These are phyloP conservation scores for Calvadosia cruxmelitensis DNA, from an alignment of 30 jellyfish, hydroid and myxozoan species.

Conservation along the genomic window DNA sequence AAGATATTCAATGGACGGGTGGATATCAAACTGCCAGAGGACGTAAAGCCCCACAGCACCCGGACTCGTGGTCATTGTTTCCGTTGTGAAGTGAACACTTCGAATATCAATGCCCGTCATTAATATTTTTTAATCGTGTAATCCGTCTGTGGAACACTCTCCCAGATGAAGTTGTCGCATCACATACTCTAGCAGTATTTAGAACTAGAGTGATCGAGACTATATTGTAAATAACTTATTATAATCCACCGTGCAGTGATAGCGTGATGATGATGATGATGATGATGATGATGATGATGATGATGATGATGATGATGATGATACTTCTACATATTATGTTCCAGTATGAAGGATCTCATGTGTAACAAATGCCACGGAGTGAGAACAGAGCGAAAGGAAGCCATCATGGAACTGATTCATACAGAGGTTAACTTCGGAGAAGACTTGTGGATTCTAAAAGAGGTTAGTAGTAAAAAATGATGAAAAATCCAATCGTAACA, in stretches of 20 bases:
- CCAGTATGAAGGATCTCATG: background rate
- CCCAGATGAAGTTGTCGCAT: no score
- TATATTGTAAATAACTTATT: no score
- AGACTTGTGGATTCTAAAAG: conserved; percentile 68
- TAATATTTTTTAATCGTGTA: no score
- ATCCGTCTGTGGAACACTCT: no score
- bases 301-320: background rate
- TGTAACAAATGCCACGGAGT: conserved; percentile 42
- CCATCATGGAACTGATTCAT: conserved; percentile 74
- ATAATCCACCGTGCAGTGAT: no score
- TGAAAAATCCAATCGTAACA: no score
- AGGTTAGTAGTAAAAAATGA: conserved; percentile 29
- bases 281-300: conserved; percentile 2
- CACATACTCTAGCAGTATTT: no score
- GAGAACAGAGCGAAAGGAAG: conserved; percentile 78
- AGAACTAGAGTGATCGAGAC: no score
- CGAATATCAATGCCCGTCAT: no score
- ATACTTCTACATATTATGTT: background rate
- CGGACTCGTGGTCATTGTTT: no score
- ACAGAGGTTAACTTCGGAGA: conserved; percentile 79
- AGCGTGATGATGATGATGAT: background rate
- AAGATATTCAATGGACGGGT: background rate
- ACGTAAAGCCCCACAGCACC: no score
- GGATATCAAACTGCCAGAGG: conserved; percentile 7
- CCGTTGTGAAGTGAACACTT: no score